A percentile compares a stretch with the other conserved stretches of the same genome.
Conservation (phyloP, 1,140 invertebrate genomes). For the Lysiphlebus fabarum region DNA sequence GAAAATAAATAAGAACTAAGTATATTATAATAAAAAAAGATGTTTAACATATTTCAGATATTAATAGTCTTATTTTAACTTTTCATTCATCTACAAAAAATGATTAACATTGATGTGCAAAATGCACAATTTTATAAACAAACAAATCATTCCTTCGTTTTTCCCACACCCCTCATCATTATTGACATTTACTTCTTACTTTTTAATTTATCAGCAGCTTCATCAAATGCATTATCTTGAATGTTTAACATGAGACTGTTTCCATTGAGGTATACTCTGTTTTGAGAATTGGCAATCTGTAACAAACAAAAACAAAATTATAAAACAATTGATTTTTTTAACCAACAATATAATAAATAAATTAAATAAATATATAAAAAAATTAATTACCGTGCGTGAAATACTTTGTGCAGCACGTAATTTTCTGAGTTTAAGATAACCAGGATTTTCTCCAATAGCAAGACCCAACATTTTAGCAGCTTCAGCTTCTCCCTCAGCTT, state of each 20-base stretch:
- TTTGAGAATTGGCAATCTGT: constrained; percentile 90
- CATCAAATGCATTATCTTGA: constrained; percentile 90
- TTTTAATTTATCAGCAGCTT: constrained; percentile 78
- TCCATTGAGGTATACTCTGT: constrained; percentile 90
- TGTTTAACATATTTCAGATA: neutral
- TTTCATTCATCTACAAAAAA: constrained; percentile 6
- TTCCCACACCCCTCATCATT: constrained; percentile 1
- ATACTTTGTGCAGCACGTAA: constrained; percentile 96
- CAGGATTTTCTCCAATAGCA: constrained; percentile 91
- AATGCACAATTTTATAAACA: too few relatives aligned
- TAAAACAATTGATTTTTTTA: constrained; percentile 13
- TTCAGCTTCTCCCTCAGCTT: constrained; percentile 99
- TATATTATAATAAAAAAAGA: constrained; percentile 11
- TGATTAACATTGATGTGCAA: neutral
- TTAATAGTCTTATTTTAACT: constrained; percentile 10
- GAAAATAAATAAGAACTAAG: neutral
- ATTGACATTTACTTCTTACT: constrained; percentile 71
- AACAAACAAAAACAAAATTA: constrained; percentile 43
- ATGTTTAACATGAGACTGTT: constrained; percentile 96
- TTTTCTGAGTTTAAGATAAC: constrained; percentile 96
- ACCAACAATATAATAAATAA: neutral
- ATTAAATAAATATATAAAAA: constrained; percentile 13
- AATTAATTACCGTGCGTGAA: constrained; percentile 80
- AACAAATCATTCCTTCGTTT: neutral
- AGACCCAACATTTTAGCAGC: constrained; percentile 97